phyloP scores from a whole-genome alignment of 2,888 invertebrate genomes.

The Drosophila mimetica region DNA sequence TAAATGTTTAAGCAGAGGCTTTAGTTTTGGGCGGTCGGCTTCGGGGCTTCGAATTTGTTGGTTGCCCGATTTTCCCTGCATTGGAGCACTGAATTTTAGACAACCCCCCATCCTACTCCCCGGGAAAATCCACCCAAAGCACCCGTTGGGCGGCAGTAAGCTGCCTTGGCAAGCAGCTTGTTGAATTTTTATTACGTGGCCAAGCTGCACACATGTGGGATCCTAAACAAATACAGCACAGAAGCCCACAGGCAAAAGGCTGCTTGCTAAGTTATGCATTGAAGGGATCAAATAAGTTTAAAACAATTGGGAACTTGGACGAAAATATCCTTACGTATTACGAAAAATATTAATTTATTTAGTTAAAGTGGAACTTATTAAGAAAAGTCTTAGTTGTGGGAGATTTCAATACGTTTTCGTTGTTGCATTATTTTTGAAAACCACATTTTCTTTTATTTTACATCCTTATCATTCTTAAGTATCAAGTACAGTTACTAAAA shows the following conservation, averaged over 20 bases:
- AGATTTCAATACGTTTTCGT: too few species aligned
- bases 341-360: too few species aligned
- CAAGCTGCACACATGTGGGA: conserved; percentile 41
- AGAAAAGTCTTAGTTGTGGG: too few species aligned
- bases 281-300: not conserved
- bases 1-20: conserved; percentile 74
- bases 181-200: conserved; percentile 74
- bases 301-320: not conserved
- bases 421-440: too few species aligned
- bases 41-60: conserved; percentile 28
- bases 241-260: conserved; percentile 1
- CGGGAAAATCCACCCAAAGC: not conserved
- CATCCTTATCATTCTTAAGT: too few species aligned
- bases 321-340: too few species aligned
- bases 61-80: conserved; percentile 16
- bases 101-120: not conserved
- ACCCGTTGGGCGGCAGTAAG: conserved; percentile 38
- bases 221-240: conserved; percentile 7
- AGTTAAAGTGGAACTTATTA: too few species aligned
- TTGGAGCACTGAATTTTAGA: conserved; percentile 16
- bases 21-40: conserved; percentile 49
- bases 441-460: too few species aligned
- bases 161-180: conserved; percentile 58
- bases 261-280: not conserved
- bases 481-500: too few species aligned